Percentiles rank a stretch among this genome's conserved stretches.
phyloP scores from a whole-genome alignment of 1,140 invertebrate species.

The Platorchestia sp. region DNA sequence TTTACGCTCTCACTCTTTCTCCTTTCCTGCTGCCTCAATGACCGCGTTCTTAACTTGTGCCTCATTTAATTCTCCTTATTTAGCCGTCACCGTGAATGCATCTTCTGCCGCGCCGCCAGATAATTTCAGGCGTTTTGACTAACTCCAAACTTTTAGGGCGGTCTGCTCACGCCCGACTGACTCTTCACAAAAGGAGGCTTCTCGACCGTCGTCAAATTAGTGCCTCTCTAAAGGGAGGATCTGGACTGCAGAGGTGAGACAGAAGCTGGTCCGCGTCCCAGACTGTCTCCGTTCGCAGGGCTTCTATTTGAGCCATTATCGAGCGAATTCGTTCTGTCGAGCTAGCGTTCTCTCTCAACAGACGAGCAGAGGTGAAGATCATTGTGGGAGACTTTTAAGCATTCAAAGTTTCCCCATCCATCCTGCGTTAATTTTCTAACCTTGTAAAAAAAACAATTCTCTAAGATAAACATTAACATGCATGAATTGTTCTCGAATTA shows the following conservation, averaged over 20 bases:
- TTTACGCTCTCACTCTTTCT: not conserved
- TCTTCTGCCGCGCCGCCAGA: not conserved
- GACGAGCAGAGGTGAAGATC: not conserved
- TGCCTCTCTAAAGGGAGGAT: not conserved
- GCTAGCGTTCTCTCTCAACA: not conserved
- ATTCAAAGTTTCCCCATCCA: too few species aligned
- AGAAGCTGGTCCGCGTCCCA: not conserved
- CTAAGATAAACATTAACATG: too few species aligned
- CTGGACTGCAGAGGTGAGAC: not conserved
- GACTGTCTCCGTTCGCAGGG: not conserved
- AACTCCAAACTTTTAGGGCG: slow-evolving; percentile 36
- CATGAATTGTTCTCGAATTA: too few species aligned
- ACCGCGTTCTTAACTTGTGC: not conserved
- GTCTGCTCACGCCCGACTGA: not conserved
- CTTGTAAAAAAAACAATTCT: too few species aligned
- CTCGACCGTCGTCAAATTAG: slow-evolving; percentile 44
- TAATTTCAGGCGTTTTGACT: slow-evolving; percentile 48
- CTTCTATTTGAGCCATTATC: not conserved
- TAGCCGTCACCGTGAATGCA: not conserved
- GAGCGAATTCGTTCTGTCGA: not conserved
- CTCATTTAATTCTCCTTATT: not conserved
- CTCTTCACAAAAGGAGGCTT: slow-evolving; percentile 27
- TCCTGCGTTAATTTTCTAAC: too few species aligned
- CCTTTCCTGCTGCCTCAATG: not conserved
- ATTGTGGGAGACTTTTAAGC: too few species aligned